These are phyloP conservation scores for Crocallis elinguaria DNA, from an alignment of 2,888 invertebrate species.

Conservation along the genomic window DNA sequence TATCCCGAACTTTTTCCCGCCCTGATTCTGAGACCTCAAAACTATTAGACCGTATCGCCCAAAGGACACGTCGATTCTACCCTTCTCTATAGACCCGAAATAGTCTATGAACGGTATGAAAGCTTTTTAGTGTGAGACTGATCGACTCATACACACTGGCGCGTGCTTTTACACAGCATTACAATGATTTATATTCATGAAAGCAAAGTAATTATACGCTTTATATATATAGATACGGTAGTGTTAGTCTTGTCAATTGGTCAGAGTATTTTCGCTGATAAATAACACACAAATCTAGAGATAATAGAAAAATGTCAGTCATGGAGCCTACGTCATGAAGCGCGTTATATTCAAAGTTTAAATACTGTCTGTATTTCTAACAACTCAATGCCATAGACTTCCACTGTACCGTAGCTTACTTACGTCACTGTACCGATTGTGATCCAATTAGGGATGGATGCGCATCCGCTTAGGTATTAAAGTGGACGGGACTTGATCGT, in stretches of 20 bases:
- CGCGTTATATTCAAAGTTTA: slow-evolving; percentile 3
- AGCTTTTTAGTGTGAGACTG: slow-evolving; percentile 1
- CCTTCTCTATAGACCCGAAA: slow-evolving; percentile 30
- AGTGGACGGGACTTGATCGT: slow-evolving; percentile 70
- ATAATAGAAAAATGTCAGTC: no score
- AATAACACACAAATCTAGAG: no score
- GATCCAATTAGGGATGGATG: slow-evolving; percentile 77
- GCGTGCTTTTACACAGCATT: background rate
- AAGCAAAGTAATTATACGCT: background rate
- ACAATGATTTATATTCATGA: background rate
- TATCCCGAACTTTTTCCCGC: slow-evolving; percentile 37
- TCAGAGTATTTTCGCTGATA: no score
- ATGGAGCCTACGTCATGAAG: slow-evolving; percentile 15
- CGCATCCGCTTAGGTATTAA: slow-evolving; percentile 77
- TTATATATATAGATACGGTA: no score
- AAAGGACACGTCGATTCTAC: slow-evolving; percentile 33
- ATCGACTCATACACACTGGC: slow-evolving; percentile 2
- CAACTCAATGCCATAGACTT: slow-evolving; percentile 28
- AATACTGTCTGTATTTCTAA: slow-evolving; percentile 5
- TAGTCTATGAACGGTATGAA: slow-evolving; percentile 19
- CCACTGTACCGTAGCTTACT: slow-evolving; percentile 64
- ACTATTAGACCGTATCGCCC: slow-evolving; percentile 38
- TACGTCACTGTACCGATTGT: slow-evolving; percentile 69
- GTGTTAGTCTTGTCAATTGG: no score
- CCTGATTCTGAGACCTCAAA: slow-evolving; percentile 41